Conservation (phyloP, 2,113 vertebrate genomes). For the Syngnathus floridae region DNA sequence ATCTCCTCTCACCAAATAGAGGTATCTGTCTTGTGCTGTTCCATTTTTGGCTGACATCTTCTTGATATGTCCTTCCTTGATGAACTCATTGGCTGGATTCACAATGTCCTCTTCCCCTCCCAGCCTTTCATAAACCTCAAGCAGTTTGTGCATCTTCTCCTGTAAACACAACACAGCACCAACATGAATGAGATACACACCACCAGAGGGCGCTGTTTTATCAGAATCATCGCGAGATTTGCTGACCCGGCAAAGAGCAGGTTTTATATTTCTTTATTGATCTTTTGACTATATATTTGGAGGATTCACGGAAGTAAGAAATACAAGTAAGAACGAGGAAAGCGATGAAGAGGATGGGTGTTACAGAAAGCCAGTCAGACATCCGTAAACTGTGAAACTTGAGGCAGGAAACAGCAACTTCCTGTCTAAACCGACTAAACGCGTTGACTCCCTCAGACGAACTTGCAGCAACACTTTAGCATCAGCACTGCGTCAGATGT, state of each 20-base stretch:
- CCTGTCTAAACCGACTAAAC: constrained; percentile 56
- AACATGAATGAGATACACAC: constrained; percentile 7
- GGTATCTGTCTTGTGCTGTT: constrained; percentile 88
- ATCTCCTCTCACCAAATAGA: constrained; percentile 82
- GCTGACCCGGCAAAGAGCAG: constrained; percentile 10
- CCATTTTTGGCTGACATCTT: constrained; percentile 96
- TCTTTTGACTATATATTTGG: constrained; percentile 10
- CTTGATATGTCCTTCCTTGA: constrained; percentile 95
- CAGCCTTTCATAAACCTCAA: constrained; percentile 90
- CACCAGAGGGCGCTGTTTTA: constrained; percentile 15
- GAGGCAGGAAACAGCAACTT: constrained; percentile 65
- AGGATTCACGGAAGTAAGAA: constrained; percentile 22
- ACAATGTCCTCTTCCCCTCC: constrained; percentile 96
- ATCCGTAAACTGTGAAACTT: constrained; percentile 42
- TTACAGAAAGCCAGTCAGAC: constrained; percentile 27
- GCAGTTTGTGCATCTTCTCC: constrained; percentile 97
- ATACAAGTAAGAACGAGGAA: constrained; percentile 24
- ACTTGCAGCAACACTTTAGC: constrained; percentile 22
- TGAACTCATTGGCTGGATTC: constrained; percentile 94
- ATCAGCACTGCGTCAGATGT: constrained; percentile 16
- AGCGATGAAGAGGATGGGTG: constrained; percentile 21
- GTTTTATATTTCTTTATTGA: constrained; percentile 24
- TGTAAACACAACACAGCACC: constrained; percentile 40
- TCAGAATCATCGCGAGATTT: constrained; percentile 1
- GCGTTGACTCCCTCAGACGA: constrained; percentile 17